Base-by-base conservation (phyloP, 2,113 vertebrate species). In the Anhinga rufa region DNA sequence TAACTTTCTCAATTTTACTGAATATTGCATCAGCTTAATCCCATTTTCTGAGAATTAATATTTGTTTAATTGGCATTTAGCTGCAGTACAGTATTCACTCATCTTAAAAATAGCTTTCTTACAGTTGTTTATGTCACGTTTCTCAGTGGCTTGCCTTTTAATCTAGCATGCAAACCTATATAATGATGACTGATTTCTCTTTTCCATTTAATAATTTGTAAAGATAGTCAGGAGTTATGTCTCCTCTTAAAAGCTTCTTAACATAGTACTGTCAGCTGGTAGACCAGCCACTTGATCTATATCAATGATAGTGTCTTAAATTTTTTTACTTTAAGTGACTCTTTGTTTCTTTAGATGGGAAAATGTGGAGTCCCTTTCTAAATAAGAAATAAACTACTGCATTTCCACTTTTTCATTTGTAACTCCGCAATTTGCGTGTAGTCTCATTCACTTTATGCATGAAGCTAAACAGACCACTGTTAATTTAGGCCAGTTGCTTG, bases 61-160 rank as follows among this genome's bases (percentile, higher is more conserved):
- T 92, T 95, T 68, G 68, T 95, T 94, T 91, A 95, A 97, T 88
- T 92, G 86, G n/a, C 82, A 94, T 94, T 82, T 93, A 96, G 93
- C 77, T 93, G 85, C 55, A 64, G 34, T 81, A 17, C 31, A 64
- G 38, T 86, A 82, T 77, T 84, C 58, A 90, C 81, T 91, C 42
- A 85, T 96, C 89, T 95, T 92, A 83, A 94, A 95, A 93, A 93
- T 55, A 88, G 87, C 96, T 95, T 93, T 88, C 57, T 95, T 84
- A 19, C 29, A 58, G 20, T 69, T 80, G 86, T 94, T 57, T 87
- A 42, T 87, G 74, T 72, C 70, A 42, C 46, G n/a, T 95, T 93
- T 95, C 70, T 95, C 70, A 87, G 70, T 58, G 64, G 51, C 66
- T 91, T 92, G 86, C 86, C 84, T 95, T 92, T 94, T 95, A 95